Conservation (phyloP, 2,888 invertebrate genomes). For the Orgyia antiqua region DNA sequence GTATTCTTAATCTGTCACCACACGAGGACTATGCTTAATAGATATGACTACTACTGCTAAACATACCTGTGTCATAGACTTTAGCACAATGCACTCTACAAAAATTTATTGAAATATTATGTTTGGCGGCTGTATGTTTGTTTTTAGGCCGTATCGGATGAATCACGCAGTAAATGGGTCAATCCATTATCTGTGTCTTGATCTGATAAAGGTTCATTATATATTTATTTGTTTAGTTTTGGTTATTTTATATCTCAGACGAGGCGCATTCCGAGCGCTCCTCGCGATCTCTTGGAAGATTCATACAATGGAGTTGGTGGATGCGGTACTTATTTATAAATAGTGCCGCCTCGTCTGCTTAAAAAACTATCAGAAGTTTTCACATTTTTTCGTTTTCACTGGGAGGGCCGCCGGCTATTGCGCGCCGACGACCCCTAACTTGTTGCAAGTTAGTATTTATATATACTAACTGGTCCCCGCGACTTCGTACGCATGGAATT, state of each 20-base stretch:
- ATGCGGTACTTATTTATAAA: slow-evolving; percentile 35
- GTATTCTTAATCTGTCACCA: too few species aligned
- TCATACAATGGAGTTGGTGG: slow-evolving; percentile 28
- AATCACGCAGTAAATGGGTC: slow-evolving; percentile 68
- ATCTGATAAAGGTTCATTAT: slow-evolving; percentile 68
- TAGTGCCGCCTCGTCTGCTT: background rate
- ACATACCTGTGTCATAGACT: too few species aligned
- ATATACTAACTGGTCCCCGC: too few species aligned
- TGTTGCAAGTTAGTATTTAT: too few species aligned
- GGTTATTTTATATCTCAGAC: slow-evolving; percentile 37
- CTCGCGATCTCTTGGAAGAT: slow-evolving; percentile 18
- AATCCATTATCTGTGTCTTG: slow-evolving; percentile 64
- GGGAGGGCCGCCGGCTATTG: too few species aligned
- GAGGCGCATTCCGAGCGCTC: slow-evolving; percentile 54
- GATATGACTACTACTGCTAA: too few species aligned
- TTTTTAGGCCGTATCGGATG: slow-evolving; percentile 45
- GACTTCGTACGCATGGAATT: too few species aligned
- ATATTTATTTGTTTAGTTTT: slow-evolving; percentile 44
- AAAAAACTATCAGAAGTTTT: background rate
- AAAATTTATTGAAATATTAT: too few species aligned
- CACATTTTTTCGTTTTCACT: background rate
- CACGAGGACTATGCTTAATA: too few species aligned
- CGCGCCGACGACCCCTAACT: too few species aligned
- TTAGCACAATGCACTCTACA: too few species aligned
- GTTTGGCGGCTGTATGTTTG: slow-evolving; percentile 19